Conservation (phyloP, 23 tunicate species). For the Halocynthia roretzi region DNA sequence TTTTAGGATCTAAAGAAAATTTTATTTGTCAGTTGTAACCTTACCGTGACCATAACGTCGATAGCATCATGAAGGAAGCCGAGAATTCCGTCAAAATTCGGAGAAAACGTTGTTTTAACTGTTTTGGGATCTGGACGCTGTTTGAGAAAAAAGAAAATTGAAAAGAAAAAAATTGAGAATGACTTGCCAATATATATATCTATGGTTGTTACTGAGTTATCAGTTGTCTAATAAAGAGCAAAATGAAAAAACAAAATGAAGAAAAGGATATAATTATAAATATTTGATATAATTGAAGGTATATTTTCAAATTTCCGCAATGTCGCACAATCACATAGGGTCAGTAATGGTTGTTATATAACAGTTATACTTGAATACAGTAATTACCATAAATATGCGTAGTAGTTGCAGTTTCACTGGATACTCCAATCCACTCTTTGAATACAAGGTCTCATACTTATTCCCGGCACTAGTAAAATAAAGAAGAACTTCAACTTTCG, state of each 20-base stretch:
- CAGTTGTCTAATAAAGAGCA: too few relatives aligned
- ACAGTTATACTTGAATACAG: not conserved
- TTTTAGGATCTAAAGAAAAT: not conserved
- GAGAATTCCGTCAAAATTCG: conserved; percentile 39
- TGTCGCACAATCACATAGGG: too few relatives aligned
- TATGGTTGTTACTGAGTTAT: too few relatives aligned
- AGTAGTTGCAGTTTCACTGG: conserved; percentile 66
- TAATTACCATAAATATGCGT: conserved; percentile 63
- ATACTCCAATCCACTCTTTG: conserved; percentile 68
- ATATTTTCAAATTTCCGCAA: too few relatives aligned
- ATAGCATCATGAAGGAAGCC: conserved; percentile 42
- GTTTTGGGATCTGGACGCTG: conserved; percentile 35
- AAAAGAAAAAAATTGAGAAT: too few relatives aligned
- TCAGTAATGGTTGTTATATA: too few relatives aligned
- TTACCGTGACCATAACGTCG: conserved; percentile 65
- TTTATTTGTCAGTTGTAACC: not conserved
- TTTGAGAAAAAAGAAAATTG: too few relatives aligned
- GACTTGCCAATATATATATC: not conserved
- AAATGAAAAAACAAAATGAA: too few relatives aligned
- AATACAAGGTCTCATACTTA: conserved; percentile 64
- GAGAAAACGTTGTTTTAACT: conserved; percentile 50
- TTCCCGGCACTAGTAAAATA: conserved; percentile 42
- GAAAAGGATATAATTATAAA: too few relatives aligned
- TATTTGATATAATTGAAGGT: too few relatives aligned
- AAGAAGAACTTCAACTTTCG: too few relatives aligned